Evolutionary conservation across 2,797 vertebrate genomes (phyloP).

Genomic region (Oreonectes daqikongensis): DNA sequence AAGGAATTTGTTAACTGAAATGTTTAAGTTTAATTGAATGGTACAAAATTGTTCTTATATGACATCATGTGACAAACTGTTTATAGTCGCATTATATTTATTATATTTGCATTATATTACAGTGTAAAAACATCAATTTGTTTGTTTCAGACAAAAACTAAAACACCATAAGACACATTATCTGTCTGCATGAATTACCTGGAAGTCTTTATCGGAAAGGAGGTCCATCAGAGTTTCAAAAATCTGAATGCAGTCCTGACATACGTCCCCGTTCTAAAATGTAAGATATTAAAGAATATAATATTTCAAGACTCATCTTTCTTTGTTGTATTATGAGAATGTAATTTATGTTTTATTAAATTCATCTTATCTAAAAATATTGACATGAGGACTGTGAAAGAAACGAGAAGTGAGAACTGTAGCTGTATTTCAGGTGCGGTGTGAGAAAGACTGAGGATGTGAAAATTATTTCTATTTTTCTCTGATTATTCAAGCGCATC

Average conservation of each 20-base stretch:
- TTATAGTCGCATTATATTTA: too few species aligned
- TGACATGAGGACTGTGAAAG: neutral
- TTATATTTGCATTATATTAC: too few species aligned
- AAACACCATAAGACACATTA: neutral
- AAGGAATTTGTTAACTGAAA: too few species aligned
- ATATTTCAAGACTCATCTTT: neutral
- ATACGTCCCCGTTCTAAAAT: constrained; percentile 69
- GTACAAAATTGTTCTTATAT: too few species aligned
- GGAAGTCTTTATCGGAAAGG: constrained; percentile 69
- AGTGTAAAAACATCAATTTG: too few species aligned
- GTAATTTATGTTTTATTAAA: neutral
- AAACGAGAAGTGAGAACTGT: constrained; percentile 49
- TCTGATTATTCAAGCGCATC: neutral
- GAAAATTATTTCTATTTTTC: constrained; percentile 19
- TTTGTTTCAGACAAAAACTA: too few species aligned
- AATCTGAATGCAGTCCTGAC: constrained; percentile 77
- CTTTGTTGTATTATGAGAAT: neutral
- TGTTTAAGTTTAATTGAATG: too few species aligned
- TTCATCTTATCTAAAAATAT: neutral
- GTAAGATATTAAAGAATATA: neutral
- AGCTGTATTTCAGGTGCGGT: constrained; percentile 17
- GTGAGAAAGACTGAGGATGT: constrained; percentile 9
- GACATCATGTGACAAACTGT: too few species aligned
- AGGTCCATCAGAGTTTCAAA: constrained; percentile 70
- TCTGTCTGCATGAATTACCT: constrained; percentile 62